These are phyloP conservation scores for Rhizoglyphus robini DNA, from an alignment of 1,140 invertebrate species.

Conservation along the genomic window DNA sequence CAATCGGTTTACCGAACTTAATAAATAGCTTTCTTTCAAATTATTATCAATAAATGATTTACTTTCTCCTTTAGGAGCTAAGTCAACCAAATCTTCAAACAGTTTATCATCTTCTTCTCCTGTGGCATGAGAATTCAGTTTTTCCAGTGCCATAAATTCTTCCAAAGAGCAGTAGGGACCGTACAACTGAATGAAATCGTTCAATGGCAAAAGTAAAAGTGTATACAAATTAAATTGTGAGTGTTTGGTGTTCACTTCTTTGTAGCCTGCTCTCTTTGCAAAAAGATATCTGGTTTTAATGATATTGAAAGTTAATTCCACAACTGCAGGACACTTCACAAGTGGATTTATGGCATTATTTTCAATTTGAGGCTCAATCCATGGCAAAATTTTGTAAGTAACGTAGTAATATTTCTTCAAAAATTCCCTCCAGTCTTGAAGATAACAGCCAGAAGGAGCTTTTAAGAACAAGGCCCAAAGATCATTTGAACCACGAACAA, in stretches of 20 bases:
- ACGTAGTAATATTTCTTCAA: constrained; percentile 23
- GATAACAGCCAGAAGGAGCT: constrained; percentile 17
- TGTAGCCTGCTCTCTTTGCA: constrained; percentile 8
- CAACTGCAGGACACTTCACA: neutral
- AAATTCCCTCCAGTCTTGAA: constrained; percentile 23
- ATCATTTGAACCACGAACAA: constrained; percentile 16
- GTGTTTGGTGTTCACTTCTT: neutral
- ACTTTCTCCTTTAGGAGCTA: neutral
- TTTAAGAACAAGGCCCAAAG: constrained; percentile 13
- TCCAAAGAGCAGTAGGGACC: constrained; percentile 8
- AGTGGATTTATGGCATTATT: constrained; percentile 2
- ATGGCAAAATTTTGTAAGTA: constrained; percentile 15
- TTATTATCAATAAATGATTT: constrained; percentile 1
- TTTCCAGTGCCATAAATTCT: constrained; percentile 12
- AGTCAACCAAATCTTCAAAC: constrained; percentile 12
- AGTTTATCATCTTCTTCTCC: constrained; percentile 10
- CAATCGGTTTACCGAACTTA: too few relatives aligned
- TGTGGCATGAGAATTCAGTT: neutral
- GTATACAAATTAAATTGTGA: constrained; percentile 11
- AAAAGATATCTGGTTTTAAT: constrained; percentile 19
- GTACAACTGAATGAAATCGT: neutral
- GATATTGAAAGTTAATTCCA: constrained; percentile 3
- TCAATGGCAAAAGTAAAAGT: neutral
- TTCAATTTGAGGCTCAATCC: constrained; percentile 19
- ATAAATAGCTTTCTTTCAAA: neutral